A percentile compares a stretch with the other conserved stretches of the same genome.
Evolutionary conservation across 2,113 vertebrate genomes (phyloP).

Genomic region (Channa maculata): DNA sequence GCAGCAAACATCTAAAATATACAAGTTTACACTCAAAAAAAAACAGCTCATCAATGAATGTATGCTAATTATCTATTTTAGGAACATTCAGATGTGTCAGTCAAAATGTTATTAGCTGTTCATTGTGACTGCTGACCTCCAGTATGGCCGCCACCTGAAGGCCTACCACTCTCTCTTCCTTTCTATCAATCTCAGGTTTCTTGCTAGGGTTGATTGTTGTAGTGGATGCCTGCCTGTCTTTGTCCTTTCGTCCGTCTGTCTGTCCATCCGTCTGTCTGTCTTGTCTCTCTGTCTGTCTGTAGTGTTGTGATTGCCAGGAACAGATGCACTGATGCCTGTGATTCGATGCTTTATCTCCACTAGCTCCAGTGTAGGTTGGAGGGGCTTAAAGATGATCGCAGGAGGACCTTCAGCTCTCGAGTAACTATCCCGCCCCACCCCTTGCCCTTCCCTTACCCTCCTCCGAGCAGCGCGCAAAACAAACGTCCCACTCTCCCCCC

Average conservation of each 20-base stretch:
- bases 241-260: constrained; percentile 15
- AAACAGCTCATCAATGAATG: too few species aligned
- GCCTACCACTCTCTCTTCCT: background rate
- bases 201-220: constrained; percentile 67
- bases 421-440: constrained; percentile 94
- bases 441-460: constrained; percentile 54
- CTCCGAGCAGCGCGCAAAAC: constrained; percentile 88
- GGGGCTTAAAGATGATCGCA: constrained; percentile 99
- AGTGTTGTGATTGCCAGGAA: constrained; percentile 84
- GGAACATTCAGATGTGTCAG: background rate
- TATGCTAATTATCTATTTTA: background rate
- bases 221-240: constrained; percentile 65
- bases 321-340: constrained; percentile 86
- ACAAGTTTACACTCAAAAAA: too few species aligned
- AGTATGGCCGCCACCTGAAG: constrained; percentile 17
- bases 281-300: constrained; percentile 84
- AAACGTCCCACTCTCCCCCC: constrained; percentile 86
- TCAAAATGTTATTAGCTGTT: background rate
- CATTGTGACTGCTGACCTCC: background rate
- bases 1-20: too few species aligned
- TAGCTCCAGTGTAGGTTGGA: constrained; percentile 99
- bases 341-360: constrained; percentile 88
- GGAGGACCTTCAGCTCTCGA: constrained; percentile 99
- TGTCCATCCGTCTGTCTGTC: constrained; percentile 70
- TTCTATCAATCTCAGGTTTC: constrained; percentile 15